These are phyloP conservation scores for Calyptomena viridis DNA, from an alignment of 2,113 vertebrate genomes.

Conservation along the genomic window DNA sequence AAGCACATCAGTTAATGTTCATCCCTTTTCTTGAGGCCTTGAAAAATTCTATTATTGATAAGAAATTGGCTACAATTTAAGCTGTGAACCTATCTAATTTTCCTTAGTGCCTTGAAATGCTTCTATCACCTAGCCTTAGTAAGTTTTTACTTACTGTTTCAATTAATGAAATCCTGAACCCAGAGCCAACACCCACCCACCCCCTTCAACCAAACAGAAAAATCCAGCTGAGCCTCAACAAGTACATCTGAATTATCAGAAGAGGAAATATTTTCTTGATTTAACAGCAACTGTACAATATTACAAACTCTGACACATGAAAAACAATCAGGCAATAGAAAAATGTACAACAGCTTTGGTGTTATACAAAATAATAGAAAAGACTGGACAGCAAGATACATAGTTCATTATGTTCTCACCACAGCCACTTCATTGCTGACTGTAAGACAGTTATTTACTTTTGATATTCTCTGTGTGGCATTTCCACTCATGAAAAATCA, in stretches of 20 bases:
- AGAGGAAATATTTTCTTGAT: slow-evolving; percentile 72
- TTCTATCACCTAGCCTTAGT: neutral
- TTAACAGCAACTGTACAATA: slow-evolving; percentile 78
- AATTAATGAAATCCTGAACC: slow-evolving; percentile 51
- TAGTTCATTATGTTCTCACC: slow-evolving; percentile 55
- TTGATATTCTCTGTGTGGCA: slow-evolving; percentile 18
- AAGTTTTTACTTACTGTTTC: neutral
- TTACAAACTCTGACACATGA: slow-evolving; percentile 77
- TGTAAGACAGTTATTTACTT: slow-evolving; percentile 37
- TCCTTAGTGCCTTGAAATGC: neutral
- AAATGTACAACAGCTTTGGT: slow-evolving; percentile 83
- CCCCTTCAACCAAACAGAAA: neutral
- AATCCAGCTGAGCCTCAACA: slow-evolving; percentile 54
- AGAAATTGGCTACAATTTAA: slow-evolving; percentile 6
- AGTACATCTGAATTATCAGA: slow-evolving; percentile 72
- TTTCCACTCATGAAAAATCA: slow-evolving; percentile 45
- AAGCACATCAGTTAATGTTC: slow-evolving; percentile 3
- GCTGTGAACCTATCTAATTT: neutral
- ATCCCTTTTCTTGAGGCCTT: neutral
- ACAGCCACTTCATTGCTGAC: slow-evolving; percentile 53
- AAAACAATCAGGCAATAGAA: slow-evolving; percentile 78
- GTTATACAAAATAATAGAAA: slow-evolving; percentile 75
- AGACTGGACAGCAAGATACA: slow-evolving; percentile 65
- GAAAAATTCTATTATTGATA: neutral
- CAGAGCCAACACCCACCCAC: neutral